phyloP scores from a whole-genome alignment of 1,140 invertebrate species.

The Drosophila pectinifera region DNA sequence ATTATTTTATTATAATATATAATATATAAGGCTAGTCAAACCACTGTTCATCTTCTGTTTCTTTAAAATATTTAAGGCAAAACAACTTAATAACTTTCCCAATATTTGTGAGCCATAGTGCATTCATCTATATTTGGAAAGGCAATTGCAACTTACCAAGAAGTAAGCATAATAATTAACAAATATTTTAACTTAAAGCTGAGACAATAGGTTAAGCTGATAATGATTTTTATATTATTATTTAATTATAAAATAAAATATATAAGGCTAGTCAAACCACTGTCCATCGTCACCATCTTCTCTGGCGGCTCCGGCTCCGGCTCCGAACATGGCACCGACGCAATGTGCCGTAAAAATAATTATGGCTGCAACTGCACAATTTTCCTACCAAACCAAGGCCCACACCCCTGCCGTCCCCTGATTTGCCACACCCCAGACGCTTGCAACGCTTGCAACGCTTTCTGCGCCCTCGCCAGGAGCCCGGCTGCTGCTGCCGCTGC shows the following conservation, averaged over 20 bases:
- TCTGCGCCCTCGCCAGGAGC: constrained; percentile 50
- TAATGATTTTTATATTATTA: no score
- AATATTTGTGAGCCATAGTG: background rate
- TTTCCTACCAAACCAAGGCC: constrained; percentile 36
- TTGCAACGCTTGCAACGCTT: constrained; percentile 70
- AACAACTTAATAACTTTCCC: background rate
- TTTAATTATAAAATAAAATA: no score
- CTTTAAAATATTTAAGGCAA: background rate
- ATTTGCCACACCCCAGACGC: constrained; percentile 58
- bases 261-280: no score
- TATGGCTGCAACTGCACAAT: constrained; percentile 81
- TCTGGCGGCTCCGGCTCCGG: constrained; percentile 15
- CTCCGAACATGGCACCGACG: constrained; percentile 45
- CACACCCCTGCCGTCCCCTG: background rate
- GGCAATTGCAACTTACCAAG: background rate
- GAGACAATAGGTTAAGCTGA: no score
- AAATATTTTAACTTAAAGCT: no score
- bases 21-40: no score
- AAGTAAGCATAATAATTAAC: no score
- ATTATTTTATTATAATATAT: no score
- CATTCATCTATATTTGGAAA: background rate
- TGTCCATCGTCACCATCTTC: constrained; percentile 10
- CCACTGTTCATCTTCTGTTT: constrained; percentile 1
- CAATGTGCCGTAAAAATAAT: constrained; percentile 83
- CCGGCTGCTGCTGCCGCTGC: constrained; percentile 29